Conservation (phyloP, 1,140 invertebrate genomes). For the Drosophila navojoa region DNA sequence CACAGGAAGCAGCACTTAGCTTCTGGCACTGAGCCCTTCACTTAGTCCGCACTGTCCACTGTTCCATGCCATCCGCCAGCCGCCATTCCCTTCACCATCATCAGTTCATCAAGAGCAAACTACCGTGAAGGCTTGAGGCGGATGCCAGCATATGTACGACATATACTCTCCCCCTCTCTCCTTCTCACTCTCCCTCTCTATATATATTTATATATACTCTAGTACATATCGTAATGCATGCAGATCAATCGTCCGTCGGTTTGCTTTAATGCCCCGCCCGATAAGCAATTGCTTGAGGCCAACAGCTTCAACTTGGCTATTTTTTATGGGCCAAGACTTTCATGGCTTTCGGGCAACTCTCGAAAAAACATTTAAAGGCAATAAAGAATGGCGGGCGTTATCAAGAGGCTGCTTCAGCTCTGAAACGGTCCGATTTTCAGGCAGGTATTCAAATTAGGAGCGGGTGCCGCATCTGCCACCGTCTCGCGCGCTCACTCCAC, state of each 20-base stretch:
- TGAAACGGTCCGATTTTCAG: constrained; percentile 32
- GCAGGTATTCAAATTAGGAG: constrained; percentile 77
- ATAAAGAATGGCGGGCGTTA: constrained; percentile 76
- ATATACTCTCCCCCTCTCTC: neutral
- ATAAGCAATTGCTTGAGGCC: neutral
- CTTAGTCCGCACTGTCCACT: constrained; percentile 23
- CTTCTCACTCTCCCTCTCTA: neutral
- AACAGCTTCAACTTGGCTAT: constrained; percentile 29
- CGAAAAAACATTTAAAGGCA: constrained; percentile 76
- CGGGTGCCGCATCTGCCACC: neutral
- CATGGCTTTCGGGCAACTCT: constrained; percentile 10
- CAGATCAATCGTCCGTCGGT: constrained; percentile 2
- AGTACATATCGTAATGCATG: neutral
- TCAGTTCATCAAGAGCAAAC: no score
- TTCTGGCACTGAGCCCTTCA: constrained; percentile 61
- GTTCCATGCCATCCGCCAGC: constrained; percentile 17
- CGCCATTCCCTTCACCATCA: no score
- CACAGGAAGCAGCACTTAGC: constrained; percentile 79
- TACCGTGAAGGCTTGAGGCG: no score
- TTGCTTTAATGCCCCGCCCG: neutral
- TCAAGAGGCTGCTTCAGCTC: constrained; percentile 37
- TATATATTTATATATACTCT: neutral
- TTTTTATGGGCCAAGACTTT: constrained; percentile 67
- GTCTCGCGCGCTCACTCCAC: neutral
- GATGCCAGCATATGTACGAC: no score